Evolutionary conservation across 2,888 invertebrate genomes (phyloP), one percentile per base, ranked within the genome.

Genomic region (Nebria salina): DNA sequence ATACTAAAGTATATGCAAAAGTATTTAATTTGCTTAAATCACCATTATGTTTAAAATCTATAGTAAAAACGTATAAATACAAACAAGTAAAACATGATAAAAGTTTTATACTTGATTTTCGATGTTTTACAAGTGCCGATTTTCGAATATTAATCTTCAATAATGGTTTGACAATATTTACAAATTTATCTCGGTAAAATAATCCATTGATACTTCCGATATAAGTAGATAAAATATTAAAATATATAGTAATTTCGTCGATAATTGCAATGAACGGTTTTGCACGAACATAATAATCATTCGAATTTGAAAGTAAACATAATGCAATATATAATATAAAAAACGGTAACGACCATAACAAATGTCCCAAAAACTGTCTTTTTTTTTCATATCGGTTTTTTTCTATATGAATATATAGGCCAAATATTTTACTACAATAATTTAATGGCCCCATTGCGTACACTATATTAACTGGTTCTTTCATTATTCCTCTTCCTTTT

Each of bases 401-500:
- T 8, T 54, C 54, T 11, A 54, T 54, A 54, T 54, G 54, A 2
- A 54, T 13, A 13, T 8, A 54, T 54, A 54, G 13, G 54, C 54
- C 54, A 54, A 54, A 54, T 54, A 54, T 54, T 54, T 54, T 54
- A 54, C 54, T 54, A 54, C 8, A 54, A 54, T 54, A 54, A 54
- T 54, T 54, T 54, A 54, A 8, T 2, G 54, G 54, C 8, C 8
- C 13, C 54, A 54, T 54, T 54, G 54, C 54, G 54, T 8, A 54
- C 54, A 54, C 54, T 54, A 54, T 11, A 54, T 54, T 54, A 54
- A 54, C 8, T 8, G 8, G 8, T 54, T 54, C 41, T 72, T 72
- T 72, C 72, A 72, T 13, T 72, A 64, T 72, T 77, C 43, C 9
- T 70, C 43, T 11, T 64, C 5, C 5, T 34, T 34, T 34, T 34